Base-by-base conservation (phyloP, 2,113 vertebrate genomes). In the Myotis yumanensis region DNA sequence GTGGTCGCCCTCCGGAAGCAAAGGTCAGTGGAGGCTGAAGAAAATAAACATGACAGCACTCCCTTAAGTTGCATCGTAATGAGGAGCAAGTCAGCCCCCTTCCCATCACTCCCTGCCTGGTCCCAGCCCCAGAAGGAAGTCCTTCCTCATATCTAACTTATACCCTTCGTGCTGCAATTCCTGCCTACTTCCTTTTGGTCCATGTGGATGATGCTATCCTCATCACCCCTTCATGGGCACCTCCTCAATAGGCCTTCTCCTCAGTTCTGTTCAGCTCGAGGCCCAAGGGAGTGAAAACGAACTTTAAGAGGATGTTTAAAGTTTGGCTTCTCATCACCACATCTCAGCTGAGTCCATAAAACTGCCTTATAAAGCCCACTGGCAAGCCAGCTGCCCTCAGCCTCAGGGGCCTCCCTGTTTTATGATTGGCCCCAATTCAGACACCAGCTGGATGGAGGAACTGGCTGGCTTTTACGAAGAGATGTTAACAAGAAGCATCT, bases 301-400 rank as follows among this genome's bases (percentile, higher is more conserved):
- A 96, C 95, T 97, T 95, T 95, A 96, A 95, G 90, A 90, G 95
- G 86, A 97, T 97, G 96, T 97, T 97, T 97, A 96, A 97, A 97
- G 92, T 96, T 92, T 96, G 96, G 92, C 92, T 97, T 97, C 97
- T 97, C 97, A 96, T 97, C 97, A 96, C 95, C 97, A 94, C 95
- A 90, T 97, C 97, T 97, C 96, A 96, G 95, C 96, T 83, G 93
- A 97, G 97, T 97, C 93, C 97, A 97, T 97, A 97, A 97, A 97
- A 96, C 80, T 32, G 73, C 96, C 97, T 94, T 97, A 94, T 97
- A 97, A 97, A 97, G 97, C 92, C 95, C 97, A 85, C 97, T 93
- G 97, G 93, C 96, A 90, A 96, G 95, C 77, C 97, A 96, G 96
- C 97, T 96, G 93, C 96, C 97, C 96, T 95, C 85, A 37, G 90